Evolutionary conservation across 2,113 vertebrate genomes (phyloP), one percentile per base, ranked within the genome.

Genomic region (Vanacampus margaritifer): DNA sequence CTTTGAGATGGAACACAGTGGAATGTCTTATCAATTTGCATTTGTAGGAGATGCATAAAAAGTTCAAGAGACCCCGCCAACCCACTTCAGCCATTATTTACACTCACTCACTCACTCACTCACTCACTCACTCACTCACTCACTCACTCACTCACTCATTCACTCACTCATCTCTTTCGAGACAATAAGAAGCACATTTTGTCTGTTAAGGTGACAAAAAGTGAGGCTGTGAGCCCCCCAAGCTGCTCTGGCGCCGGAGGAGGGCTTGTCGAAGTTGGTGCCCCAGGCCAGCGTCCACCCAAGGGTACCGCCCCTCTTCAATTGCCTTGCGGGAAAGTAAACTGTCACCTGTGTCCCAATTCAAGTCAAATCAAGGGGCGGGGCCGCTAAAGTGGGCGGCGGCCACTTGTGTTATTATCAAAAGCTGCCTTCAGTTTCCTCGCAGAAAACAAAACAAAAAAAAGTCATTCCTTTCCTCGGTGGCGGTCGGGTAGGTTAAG

Each of bases 21-120:
- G 91, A 91, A 92, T 91, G 90, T 90, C 86, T 59, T 88, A 83
- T 87, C 81, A 79, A 76, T 82, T 89, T 89, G 85, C 87, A 88
- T 87, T 88, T 79, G 73, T 65, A 87, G 86, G 81, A 88, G 82
- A 90, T 86, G 84, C 85, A 87, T 88, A 85, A 83, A 80, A 79
- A 79, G 70, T 77, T 84, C 57, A 78, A 46, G 51, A 59, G 58
- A 81, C 79, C 70, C 70, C 72, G 45, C 17, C 36, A 71, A 61
- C 67, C 84, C 71, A 82, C 72, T 80, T 75, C 75, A 81, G 73
- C 68, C 68, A 83, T 82, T 88, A 86, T 89, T 86, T 86, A 86
- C 82, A 87, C 70, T 43, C 75, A 65, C 58, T 43, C 64, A 36
- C 70, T 21, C n/a, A 13, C n/a, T 12, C 51, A 24, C 76, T 46